Percentiles rank a stretch among this genome's conserved stretches.
Conservation (phyloP, 2,888 invertebrate genomes). For the Macroteleia sp. region DNA sequence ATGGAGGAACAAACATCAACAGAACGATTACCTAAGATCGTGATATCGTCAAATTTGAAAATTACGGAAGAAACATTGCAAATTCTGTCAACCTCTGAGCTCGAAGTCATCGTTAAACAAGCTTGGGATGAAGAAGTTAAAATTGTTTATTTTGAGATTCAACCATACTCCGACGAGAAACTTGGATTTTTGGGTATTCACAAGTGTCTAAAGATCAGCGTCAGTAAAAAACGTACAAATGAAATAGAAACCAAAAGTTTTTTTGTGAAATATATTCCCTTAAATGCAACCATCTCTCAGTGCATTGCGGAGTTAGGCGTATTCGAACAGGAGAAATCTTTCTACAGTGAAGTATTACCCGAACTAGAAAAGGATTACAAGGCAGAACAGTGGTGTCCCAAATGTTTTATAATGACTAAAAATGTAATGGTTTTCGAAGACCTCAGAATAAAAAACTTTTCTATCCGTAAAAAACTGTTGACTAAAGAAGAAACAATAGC, state of each 20-base stretch:
- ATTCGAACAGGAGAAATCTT: constrained; percentile 84
- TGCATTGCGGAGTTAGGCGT: constrained; percentile 85
- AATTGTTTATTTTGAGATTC: constrained; percentile 66
- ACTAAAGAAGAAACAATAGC: constrained; percentile 70
- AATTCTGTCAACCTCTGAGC: constrained; percentile 63
- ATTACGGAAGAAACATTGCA: constrained; percentile 22
- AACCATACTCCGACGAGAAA: constrained; percentile 72
- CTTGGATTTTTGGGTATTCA: constrained; percentile 76
- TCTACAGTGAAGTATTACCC: constrained; percentile 84
- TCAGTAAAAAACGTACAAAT: constrained; percentile 16
- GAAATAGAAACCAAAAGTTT: constrained; percentile 76
- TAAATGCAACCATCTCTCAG: constrained; percentile 84
- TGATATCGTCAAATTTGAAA: too few relatives aligned
- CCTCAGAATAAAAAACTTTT: constrained; percentile 75
- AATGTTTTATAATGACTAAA: constrained; percentile 75
- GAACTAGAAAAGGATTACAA: constrained; percentile 74
- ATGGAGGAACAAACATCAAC: constrained; percentile 40
- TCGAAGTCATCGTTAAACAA: constrained; percentile 53
- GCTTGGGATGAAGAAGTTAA: constrained; percentile 49
- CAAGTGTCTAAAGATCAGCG: constrained; percentile 66
- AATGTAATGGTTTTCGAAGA: constrained; percentile 82
- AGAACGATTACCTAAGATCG: constrained; percentile 3
- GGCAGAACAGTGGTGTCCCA: constrained; percentile 75
- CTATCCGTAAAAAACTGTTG: constrained; percentile 64
- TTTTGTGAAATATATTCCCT: constrained; percentile 87